phyloP scores from a whole-genome alignment of 2,113 vertebrate genomes.

The Hyla sarda region DNA sequence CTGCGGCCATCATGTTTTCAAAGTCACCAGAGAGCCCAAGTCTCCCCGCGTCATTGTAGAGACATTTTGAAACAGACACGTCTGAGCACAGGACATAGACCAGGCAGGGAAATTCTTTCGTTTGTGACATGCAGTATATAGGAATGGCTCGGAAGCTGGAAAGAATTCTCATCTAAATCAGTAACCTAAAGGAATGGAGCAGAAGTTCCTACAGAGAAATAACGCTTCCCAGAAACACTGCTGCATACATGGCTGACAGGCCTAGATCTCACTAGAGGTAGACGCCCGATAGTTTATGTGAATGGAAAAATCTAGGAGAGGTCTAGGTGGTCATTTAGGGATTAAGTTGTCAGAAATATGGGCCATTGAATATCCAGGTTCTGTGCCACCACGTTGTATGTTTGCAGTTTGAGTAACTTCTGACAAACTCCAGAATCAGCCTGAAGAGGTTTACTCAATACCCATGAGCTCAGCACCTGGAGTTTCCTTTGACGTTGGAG shows the following conservation, averaged over 20 bases:
- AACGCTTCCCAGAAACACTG: background rate
- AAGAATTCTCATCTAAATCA: constrained; percentile 29
- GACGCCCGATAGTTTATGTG: background rate
- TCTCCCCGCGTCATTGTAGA: too few species aligned
- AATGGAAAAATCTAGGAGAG: constrained; percentile 13
- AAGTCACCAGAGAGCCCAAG: too few species aligned
- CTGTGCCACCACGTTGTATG: background rate
- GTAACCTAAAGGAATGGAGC: background rate
- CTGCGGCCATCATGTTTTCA: too few species aligned
- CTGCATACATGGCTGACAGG: background rate
- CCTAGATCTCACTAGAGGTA: background rate
- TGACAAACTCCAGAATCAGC: constrained; percentile 37
- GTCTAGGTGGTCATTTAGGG: constrained; percentile 17
- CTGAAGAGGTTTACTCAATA: constrained; percentile 33
- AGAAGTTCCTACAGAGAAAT: background rate
- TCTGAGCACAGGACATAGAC: background rate
- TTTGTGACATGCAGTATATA: constrained; percentile 35
- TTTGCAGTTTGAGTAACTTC: constrained; percentile 9
- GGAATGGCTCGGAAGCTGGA: constrained; percentile 14
- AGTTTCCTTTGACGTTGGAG: constrained; percentile 17
- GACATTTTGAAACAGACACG: background rate
- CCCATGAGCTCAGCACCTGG: constrained; percentile 26
- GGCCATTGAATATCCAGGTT: background rate
- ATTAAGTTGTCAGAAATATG: background rate
- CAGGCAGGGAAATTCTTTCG: constrained; percentile 23